Percentiles rank a stretch among this genome's conserved stretches.
Conservation (phyloP, 2,888 invertebrate species). For the Troides oblongomaculatus region DNA sequence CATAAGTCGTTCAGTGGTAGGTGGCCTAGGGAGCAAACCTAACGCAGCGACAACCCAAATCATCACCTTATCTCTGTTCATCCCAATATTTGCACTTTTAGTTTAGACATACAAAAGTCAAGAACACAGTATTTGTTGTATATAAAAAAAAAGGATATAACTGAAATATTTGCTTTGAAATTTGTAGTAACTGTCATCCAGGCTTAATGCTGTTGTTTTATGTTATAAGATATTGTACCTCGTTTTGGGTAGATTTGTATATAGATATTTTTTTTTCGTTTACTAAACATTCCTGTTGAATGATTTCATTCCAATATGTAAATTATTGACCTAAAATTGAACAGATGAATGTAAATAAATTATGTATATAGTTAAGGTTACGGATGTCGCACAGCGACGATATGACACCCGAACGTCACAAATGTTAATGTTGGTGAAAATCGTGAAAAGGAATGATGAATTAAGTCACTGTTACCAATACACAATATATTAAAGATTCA, state of each 20-base stretch:
- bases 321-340: constrained; percentile 64
- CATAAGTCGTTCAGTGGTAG: constrained; percentile 60
- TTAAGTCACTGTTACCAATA: constrained; percentile 29
- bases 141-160: constrained; percentile 59
- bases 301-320: constrained; percentile 71
- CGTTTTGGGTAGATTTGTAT: constrained; percentile 56
- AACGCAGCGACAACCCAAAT: constrained; percentile 48
- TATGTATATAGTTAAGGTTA: constrained; percentile 73
- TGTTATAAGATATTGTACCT: constrained; percentile 37
- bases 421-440: constrained; percentile 47
- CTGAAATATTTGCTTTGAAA: constrained; percentile 59
- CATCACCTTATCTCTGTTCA: constrained; percentile 49
- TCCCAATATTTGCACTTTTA: constrained; percentile 59
- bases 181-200: constrained; percentile 56
- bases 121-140: constrained; percentile 51
- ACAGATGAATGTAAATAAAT: constrained; percentile 72
- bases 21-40: constrained; percentile 62
- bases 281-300: constrained; percentile 74
- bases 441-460: constrained; percentile 50
- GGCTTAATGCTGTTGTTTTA: constrained; percentile 67
- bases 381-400: constrained; percentile 71
- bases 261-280: constrained; percentile 54
- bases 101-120: constrained; percentile 47
- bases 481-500: constrained; percentile 19
- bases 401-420: constrained; percentile 34